These are phyloP conservation scores for Siniperca chuatsi DNA, from an alignment of 2,113 vertebrate species.

Conservation along the genomic window DNA sequence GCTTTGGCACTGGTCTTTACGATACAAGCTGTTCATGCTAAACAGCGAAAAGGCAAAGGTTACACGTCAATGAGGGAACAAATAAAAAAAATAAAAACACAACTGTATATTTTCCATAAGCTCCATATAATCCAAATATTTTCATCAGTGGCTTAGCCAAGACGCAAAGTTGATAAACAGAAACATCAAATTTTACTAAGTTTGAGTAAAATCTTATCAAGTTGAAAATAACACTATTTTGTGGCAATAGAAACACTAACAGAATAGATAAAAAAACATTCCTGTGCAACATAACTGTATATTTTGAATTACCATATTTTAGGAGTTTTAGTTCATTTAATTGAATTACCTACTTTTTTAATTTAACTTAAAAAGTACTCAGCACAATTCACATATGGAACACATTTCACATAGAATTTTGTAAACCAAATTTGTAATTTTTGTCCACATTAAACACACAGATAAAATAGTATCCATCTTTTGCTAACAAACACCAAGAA, in stretches of 20 bases:
- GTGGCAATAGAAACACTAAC: background rate
- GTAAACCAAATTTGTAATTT: background rate
- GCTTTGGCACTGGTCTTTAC: slow-evolving; percentile 80
- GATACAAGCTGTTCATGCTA: slow-evolving; percentile 78
- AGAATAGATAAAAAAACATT: background rate
- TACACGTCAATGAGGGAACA: background rate
- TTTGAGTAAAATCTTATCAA: background rate
- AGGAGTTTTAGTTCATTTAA: too few species aligned
- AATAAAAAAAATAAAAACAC: background rate
- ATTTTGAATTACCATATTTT: background rate
- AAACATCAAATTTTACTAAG: background rate
- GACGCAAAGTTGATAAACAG: background rate
- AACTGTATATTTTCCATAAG: background rate
- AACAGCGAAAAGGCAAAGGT: background rate
- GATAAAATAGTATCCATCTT: background rate
- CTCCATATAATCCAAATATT: background rate
- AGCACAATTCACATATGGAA: background rate
- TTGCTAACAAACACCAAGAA: background rate
- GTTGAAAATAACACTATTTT: background rate
- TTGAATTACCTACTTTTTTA: background rate
- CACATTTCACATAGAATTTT: background rate
- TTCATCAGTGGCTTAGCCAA: background rate
- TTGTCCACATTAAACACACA: background rate
- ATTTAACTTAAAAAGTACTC: background rate
- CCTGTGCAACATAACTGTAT: background rate